Evolutionary conservation across 2,797 vertebrate genomes (phyloP), one percentile per base, ranked within the genome.

Genomic region (Diplodus sargus): DNA sequence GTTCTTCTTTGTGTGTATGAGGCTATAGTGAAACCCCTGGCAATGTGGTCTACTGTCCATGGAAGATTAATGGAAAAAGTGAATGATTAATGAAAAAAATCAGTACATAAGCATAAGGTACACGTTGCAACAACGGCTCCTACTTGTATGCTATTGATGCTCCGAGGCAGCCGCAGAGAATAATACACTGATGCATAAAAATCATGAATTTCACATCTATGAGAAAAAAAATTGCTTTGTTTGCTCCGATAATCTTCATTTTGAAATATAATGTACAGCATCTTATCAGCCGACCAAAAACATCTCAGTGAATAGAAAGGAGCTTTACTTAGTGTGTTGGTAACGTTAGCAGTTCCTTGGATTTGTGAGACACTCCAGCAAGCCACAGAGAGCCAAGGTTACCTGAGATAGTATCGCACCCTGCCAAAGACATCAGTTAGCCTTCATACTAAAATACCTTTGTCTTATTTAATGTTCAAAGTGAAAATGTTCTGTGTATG

Each of bases 1-100:
- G 12, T 79, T 71, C 83, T 66, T 78, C 56, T 80, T n/a, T 82
- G 23, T 63, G 59, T 69, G 13, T 59, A 39, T 75, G 49, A 75
- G 62, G 68, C 52, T 68, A 23, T 53, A 8, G 28, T 60, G 61
- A 70, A 74, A 43, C 47, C 45, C 1, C 58, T 42, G 42, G 42
- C 57, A 71, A 58, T 3, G 14, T 54, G 9, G 28, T 28, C 28
- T 28, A 28, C 28, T 28, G 28, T 28, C 3, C 28, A 28, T 4
- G 3, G 28, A 28, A 28, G 4, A 28, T 28, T 28, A 28, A 28
- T 28, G 25, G 2, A 28, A 28, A 28, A 28, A 28, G 4, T 28
- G 25, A 28, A 28, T 28, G 25, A 28, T 28, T 28, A 28, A 28
- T 28, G 28, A 70, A 49, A 58, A 6, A 17, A 42, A 20, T 39